Conservation (phyloP, 2,113 vertebrate genomes). For the Neolamprologus modestus region DNA sequence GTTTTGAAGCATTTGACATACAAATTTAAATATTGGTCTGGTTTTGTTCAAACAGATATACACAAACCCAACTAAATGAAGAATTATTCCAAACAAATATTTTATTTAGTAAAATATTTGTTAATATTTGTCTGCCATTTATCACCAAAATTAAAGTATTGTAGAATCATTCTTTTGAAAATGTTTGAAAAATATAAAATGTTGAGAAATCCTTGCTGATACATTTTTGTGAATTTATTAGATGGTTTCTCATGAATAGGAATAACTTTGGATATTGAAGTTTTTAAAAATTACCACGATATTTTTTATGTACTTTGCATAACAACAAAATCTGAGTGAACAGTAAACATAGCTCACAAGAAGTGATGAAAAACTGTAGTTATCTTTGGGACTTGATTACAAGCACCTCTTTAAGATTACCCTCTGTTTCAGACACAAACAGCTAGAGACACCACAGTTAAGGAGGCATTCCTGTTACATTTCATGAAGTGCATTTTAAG, state of each 20-base stretch:
- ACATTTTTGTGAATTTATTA: not conserved
- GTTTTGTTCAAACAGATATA: not conserved
- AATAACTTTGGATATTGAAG: not conserved
- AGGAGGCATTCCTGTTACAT: not conserved
- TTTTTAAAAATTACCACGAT: not conserved
- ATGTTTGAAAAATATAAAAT: not conserved
- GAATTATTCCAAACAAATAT: not conserved
- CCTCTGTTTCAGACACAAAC: not conserved
- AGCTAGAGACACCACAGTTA: not conserved
- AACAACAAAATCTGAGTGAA: not conserved
- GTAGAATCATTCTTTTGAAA: not conserved
- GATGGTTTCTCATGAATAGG: not conserved
- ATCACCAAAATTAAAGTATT: not conserved
- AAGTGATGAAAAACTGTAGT: not conserved
- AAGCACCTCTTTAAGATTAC: not conserved
- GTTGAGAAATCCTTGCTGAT: not conserved
- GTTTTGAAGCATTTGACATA: not conserved
- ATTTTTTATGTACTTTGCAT: not conserved
- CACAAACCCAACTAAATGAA: not conserved
- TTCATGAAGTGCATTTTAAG: not conserved
- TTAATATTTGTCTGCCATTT: not conserved
- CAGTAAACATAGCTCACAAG: not conserved
- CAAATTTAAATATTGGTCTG: not conserved
- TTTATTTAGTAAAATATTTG: not conserved
- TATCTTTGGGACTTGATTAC: not conserved